A percentile compares a stretch with the other conserved stretches of the same genome.
Evolutionary conservation across 2,113 vertebrate species (phyloP).

Genomic region (Ondatra zibethicus): DNA sequence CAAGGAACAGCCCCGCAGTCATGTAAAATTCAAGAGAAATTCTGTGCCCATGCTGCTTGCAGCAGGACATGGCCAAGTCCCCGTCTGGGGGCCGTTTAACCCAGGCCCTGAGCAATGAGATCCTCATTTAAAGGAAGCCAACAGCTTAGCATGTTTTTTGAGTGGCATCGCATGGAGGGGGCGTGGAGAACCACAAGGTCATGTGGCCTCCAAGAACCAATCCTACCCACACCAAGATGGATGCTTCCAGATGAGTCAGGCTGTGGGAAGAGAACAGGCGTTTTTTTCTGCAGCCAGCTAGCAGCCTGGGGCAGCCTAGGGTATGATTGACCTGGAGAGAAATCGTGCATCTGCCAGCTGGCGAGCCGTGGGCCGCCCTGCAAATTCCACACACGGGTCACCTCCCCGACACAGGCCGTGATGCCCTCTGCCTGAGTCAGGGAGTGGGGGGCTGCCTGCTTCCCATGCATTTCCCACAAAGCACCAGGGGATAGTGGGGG

Average conservation of each 20-base stretch:
- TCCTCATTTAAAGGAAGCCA: not conserved
- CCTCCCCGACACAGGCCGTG: not conserved
- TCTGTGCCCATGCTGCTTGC: slow-evolving; percentile 83
- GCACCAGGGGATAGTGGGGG: not conserved
- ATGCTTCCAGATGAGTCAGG: slow-evolving; percentile 49
- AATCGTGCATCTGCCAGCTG: slow-evolving; percentile 50
- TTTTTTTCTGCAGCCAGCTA: not conserved
- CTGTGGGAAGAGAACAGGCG: slow-evolving; percentile 70
- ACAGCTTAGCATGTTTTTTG: rapidly evolving
- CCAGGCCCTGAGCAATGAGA: rapidly evolving
- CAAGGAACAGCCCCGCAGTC: slow-evolving; percentile 94
- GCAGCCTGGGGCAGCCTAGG: slow-evolving; percentile 55
- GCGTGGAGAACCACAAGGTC: rapidly evolving
- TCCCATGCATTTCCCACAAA: not conserved
- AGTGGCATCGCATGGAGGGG: not conserved
- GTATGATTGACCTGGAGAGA: slow-evolving; percentile 60
- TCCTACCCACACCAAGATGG: not conserved
- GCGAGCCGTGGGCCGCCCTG: slow-evolving; percentile 11
- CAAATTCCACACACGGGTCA: slow-evolving; percentile 62
- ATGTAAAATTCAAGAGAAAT: slow-evolving; percentile 96
- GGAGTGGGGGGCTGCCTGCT: not conserved
- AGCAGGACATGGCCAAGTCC: rapidly evolving
- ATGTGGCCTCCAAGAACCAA: rapidly evolving
- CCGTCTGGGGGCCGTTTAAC: not conserved
- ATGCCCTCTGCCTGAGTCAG: not conserved